Evolutionary conservation across 2,113 vertebrate genomes (phyloP).

Genomic region (Psittacula cyanocephala): DNA sequence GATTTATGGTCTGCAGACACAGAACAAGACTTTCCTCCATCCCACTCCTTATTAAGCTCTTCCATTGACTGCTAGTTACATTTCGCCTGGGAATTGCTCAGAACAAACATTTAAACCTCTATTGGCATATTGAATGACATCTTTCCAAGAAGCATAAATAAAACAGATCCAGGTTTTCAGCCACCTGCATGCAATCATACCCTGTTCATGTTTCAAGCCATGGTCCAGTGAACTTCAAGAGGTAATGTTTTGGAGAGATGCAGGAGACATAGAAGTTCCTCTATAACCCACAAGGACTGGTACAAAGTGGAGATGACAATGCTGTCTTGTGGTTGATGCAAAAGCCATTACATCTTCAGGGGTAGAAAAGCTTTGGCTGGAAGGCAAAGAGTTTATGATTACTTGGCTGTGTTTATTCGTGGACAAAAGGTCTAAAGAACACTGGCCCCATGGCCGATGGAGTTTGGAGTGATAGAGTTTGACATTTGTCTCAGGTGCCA

Average conservation of each 20-base stretch:
- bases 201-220: not conserved
- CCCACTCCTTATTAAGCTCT: constrained; percentile 6
- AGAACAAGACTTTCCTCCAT: not conserved
- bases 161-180: not conserved
- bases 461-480: accelerated
- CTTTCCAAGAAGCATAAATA: constrained; percentile 17
- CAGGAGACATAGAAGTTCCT: not conserved
- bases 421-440: not conserved
- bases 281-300: accelerated
- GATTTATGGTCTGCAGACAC: not conserved
- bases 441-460: accelerated
- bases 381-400: not conserved
- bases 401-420: not conserved
- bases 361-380: not conserved
- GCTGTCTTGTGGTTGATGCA: not conserved
- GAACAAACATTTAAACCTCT: constrained; percentile 10
- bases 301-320: accelerated
- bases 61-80: not conserved
- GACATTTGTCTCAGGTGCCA: accelerated
- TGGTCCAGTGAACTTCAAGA: not conserved
- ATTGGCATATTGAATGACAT: not conserved
- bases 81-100: constrained; percentile 1
- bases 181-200: not conserved
- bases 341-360: not conserved
- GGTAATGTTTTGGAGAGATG: not conserved